phyloP scores from a whole-genome alignment of 2,113 vertebrate species.

The Astur gentilis region DNA sequence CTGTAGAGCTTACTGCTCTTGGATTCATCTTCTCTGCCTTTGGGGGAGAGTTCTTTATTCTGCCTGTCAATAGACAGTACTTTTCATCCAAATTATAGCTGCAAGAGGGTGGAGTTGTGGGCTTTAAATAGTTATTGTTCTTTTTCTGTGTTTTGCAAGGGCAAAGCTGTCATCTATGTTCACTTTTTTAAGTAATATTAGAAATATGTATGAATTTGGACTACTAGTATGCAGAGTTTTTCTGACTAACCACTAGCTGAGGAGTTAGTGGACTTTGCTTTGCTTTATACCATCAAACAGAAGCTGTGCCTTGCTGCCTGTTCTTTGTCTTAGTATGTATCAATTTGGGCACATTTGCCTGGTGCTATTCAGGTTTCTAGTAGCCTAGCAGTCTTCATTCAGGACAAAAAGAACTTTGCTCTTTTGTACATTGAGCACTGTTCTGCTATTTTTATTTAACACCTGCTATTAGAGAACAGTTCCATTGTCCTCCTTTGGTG shows the following conservation, averaged over 20 bases:
- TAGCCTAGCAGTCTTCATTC: not conserved
- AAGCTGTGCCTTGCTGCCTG: not conserved
- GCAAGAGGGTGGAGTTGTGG: not conserved
- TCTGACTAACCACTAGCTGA: not conserved
- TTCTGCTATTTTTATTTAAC: not conserved
- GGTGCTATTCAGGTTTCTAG: not conserved
- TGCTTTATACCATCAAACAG: not conserved
- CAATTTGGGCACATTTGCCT: not conserved
- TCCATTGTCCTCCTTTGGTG: not conserved
- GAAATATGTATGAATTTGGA: not conserved
- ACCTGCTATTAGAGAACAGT: not conserved
- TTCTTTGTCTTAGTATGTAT: not conserved
- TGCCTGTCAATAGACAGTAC: not conserved
- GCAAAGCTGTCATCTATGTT: not conserved
- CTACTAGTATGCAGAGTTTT: not conserved
- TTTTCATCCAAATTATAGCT: not conserved
- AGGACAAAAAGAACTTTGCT: not conserved
- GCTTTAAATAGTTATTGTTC: not conserved
- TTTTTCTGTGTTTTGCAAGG: not conserved
- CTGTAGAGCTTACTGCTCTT: not conserved
- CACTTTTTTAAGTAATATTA: not conserved
- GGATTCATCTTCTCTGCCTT: not conserved
- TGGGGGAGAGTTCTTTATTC: not conserved
- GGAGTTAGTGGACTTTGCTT: not conserved
- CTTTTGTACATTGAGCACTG: not conserved